Evolutionary conservation across 2,113 vertebrate species (phyloP), one percentile per base, ranked within the genome.

Genomic region (Clarias macrocephalus): DNA sequence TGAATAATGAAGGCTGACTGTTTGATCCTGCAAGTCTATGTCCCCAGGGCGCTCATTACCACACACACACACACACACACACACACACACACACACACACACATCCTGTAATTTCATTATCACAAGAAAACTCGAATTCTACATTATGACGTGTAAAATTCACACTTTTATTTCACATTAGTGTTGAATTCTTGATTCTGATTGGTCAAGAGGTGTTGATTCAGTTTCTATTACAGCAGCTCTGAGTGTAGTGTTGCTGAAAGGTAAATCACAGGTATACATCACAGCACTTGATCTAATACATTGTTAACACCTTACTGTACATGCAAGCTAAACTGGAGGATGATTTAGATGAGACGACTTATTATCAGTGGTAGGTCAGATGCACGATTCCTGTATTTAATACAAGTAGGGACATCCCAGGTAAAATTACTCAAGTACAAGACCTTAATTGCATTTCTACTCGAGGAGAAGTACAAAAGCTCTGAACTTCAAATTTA

Each of bases 11-110:
- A 83, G 52, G 72, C 88, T 81, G 76, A 42, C 28, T 57, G 62
- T 88, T 88, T 89, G 86, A 88, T 86, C 86, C 59, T 77, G 72
- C 30, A 70, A 5, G 65, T 86, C 87, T 88, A 72, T 65, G 72
- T 86, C 82, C 89, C 77, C 42, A 42, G 73, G 80, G 72, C 25
- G 28, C 76, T 63, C 77, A 60, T 80, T 23, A 54, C 19, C 52
- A 42, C 21, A 84, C 28, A 59, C 5, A 77, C 48, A 83, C 37
- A 73, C 79, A 70, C 62, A n/a, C 52, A 81, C 84, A 79, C 52
- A 57, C 76, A 59, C 76, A 80, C 88, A 68, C 37, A 54, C 48
- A 56, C 76, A 60, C 68, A 73, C n/a, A 48, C 30, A 76, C 73
- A 75, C 72, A 75, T 23, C n/a, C 15, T 65, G n/a, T n/a, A 65